Evolutionary conservation across 2,888 invertebrate species (phyloP), one percentile per base, ranked within the genome.

Genomic region (Cheilosia grossa): DNA sequence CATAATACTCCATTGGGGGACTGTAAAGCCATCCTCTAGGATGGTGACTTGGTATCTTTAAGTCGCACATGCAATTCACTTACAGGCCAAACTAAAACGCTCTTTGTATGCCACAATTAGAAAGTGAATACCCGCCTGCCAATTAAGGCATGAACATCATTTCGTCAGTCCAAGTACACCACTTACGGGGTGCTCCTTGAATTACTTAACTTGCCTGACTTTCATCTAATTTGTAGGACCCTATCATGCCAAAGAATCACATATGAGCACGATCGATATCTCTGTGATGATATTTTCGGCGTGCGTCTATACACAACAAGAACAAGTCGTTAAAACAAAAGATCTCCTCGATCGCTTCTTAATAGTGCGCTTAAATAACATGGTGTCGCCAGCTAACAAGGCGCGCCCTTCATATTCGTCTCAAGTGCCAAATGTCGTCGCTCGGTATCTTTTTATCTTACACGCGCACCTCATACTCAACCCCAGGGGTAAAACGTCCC

Each of bases 281-380:
- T 70, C 33, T 42, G 64, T 51, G 78, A 72, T 42, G 56, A 74
- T 83, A 78, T 69, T 74, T 83, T 83, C 79, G 80, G 80, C 80
- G 24, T 83, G 74, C 80, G 83, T 83, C 79, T 74, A 74, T 66
- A 59, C 63, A 47, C 30, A 56, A 40, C 64, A 69, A 37, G 79
- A 69, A 33, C 67, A 30, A 30, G 37, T 47, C 19, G 53, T 47
- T 79, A 53, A 79, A 59, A 72, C 44, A 72, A 54, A 67, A 74
- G 54, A 30, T 30, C 30, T 9, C 30, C 37, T 80, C 72, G 74
- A 80, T 83, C 74, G 80, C 40, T 59, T 54, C 72, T 47, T 85
- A 85, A 85, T 81, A 67, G 85, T 85, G 85, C 77, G 85, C 81
- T 81, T 85, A 85, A 85, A 85, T 85, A 85, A 85, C 75, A 85